These are phyloP conservation scores for Thaumatotibia leucotreta DNA, from an alignment of 1,140 invertebrate species.

Conservation along the genomic window DNA sequence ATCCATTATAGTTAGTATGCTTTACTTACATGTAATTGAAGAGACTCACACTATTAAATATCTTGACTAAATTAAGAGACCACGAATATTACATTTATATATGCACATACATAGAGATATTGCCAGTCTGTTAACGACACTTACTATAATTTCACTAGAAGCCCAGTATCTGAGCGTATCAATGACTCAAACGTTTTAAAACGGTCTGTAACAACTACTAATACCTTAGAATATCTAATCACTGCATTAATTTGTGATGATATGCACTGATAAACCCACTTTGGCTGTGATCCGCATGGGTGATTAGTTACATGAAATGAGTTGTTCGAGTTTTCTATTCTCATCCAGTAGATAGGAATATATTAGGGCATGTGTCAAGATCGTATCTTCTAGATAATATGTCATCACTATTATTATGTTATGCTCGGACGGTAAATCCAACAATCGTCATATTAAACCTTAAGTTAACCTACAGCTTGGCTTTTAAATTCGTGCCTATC, in stretches of 20 bases:
- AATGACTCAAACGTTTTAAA: slow-evolving; percentile 73
- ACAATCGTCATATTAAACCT: slow-evolving; percentile 66
- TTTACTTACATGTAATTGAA: slow-evolving; percentile 65
- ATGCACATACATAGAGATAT: slow-evolving; percentile 73
- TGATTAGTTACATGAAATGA: slow-evolving; percentile 48
- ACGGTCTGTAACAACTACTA: slow-evolving; percentile 73
- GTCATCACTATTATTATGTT: slow-evolving; percentile 70
- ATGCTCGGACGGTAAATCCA: slow-evolving; percentile 73
- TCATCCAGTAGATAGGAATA: slow-evolving; percentile 50
- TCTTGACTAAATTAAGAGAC: slow-evolving; percentile 75
- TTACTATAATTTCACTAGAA: slow-evolving; percentile 74
- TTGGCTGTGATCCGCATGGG: slow-evolving; percentile 61
- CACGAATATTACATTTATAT: slow-evolving; percentile 71
- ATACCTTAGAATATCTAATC: slow-evolving; percentile 75
- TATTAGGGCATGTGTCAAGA: slow-evolving; percentile 58
- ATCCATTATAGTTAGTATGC: slow-evolving; percentile 61
- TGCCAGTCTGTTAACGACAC: slow-evolving; percentile 73
- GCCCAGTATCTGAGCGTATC: slow-evolving; percentile 67
- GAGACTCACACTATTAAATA: slow-evolving; percentile 75
- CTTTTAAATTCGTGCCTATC: slow-evolving; percentile 72
- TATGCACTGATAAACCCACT: slow-evolving; percentile 72
- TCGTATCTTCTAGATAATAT: slow-evolving; percentile 57
- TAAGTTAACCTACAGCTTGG: slow-evolving; percentile 72
- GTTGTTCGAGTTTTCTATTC: slow-evolving; percentile 45
- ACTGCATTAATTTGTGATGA: slow-evolving; percentile 75